Conservation (phyloP, 2,797 vertebrate species). For the Pangasius djambal region DNA sequence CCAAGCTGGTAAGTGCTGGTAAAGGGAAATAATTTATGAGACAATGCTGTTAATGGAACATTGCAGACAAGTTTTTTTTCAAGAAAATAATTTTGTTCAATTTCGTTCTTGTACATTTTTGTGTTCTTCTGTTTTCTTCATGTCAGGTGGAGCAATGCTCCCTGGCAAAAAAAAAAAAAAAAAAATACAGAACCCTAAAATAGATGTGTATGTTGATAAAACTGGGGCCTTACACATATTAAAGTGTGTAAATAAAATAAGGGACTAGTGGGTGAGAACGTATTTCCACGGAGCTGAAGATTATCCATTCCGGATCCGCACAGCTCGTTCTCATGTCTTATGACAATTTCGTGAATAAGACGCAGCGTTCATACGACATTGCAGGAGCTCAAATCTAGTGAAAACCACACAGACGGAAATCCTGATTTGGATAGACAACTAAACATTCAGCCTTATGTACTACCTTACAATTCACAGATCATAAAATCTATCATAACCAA, state of each 20-base stretch:
- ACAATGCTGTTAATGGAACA: neutral
- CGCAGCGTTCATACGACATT: too few species aligned
- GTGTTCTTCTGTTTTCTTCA: neutral
- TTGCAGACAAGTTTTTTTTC: neutral
- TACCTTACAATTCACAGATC: neutral
- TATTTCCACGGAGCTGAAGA: neutral
- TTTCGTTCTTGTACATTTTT: neutral
- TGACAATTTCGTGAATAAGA: too few species aligned
- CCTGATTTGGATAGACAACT: neutral
- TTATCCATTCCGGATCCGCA: neutral
- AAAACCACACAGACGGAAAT: too few species aligned
- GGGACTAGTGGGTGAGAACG: neutral
- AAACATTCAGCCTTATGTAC: neutral
- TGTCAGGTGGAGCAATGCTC: neutral
- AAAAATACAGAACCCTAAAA: neutral
- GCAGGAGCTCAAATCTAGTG: too few species aligned
- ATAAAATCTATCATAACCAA: neutral
- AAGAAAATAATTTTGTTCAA: neutral
- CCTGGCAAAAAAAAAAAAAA: neutral
- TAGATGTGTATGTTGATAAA: neutral
- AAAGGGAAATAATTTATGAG: neutral
- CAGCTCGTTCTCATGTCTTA: neutral
- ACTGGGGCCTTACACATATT: neutral
- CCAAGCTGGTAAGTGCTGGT: neutral
- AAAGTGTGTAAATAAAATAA: neutral